Evolutionary conservation across 2,888 invertebrate species (phyloP).

Genomic region (Melanostoma mellinum): DNA sequence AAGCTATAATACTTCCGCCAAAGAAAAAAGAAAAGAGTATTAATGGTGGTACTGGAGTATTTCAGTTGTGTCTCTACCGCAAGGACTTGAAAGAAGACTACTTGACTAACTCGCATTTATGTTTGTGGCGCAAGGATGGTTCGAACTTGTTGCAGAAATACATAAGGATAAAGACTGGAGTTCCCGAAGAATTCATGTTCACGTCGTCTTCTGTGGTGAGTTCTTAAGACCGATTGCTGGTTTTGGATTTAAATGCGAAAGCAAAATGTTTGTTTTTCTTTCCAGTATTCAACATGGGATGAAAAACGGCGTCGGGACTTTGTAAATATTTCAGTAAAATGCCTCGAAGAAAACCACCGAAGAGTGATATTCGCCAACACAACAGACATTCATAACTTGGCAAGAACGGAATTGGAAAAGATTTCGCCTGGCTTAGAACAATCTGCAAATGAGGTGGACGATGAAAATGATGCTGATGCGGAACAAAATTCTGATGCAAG

Average conservation of each 20-base stretch:
- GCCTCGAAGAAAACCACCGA: constrained; percentile 74
- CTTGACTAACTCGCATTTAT: constrained; percentile 78
- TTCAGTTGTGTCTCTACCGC: constrained; percentile 75
- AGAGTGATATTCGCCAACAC: constrained; percentile 56
- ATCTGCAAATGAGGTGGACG: constrained; percentile 44
- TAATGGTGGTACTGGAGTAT: constrained; percentile 34
- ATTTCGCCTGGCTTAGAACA: constrained; percentile 18
- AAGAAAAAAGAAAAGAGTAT: constrained; percentile 77
- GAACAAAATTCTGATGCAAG: constrained; percentile 73
- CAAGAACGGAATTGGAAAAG: constrained; percentile 46
- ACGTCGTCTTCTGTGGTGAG: constrained; percentile 82
- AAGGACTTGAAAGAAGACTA: constrained; percentile 79
- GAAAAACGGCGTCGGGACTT: constrained; percentile 80
- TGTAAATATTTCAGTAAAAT: constrained; percentile 79
- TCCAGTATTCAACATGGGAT: constrained; percentile 82
- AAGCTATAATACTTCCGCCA: constrained; percentile 75
- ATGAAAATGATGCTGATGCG: constrained; percentile 68
- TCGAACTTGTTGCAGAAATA: constrained; percentile 81
- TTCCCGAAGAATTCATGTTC: constrained; percentile 79
- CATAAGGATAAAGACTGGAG: constrained; percentile 79
- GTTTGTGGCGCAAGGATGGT: constrained; percentile 81
- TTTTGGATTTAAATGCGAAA: background rate
- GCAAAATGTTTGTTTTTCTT: constrained; percentile 5
- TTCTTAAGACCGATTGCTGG: constrained; percentile 7
- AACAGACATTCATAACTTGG: constrained; percentile 51